These are phyloP conservation scores for Trididemnum miniatum DNA, from an alignment of 23 tunicate species.

Conservation along the genomic window DNA sequence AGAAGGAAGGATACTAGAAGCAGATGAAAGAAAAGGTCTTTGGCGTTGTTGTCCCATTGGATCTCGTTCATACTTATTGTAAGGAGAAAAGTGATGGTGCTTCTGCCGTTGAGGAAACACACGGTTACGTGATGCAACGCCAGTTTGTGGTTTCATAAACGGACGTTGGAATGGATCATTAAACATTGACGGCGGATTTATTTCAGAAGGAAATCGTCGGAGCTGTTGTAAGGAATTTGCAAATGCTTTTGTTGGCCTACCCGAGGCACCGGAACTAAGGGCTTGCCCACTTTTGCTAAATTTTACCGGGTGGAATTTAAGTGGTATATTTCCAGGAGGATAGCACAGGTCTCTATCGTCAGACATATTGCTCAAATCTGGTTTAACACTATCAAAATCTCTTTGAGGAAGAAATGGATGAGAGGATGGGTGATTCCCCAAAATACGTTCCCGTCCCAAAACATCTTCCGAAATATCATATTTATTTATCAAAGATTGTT, in stretches of 20 bases:
- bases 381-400: not conserved
- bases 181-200: not conserved
- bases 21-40: not conserved
- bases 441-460: not conserved
- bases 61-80: not conserved
- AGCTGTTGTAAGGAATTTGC: not conserved
- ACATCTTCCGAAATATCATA: not conserved
- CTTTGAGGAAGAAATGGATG: not conserved
- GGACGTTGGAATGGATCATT: not conserved
- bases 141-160: not conserved
- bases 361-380: not conserved
- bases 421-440: not conserved
- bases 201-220: not conserved
- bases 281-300: constrained; percentile 38
- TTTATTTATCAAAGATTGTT: not conserved
- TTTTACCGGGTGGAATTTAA: constrained; percentile 50
- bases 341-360: not conserved
- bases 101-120: not conserved
- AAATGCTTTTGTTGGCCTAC: constrained; percentile 22
- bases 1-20: not conserved
- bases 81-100: not conserved
- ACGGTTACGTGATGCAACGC: not conserved
- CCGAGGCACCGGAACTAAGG: constrained; percentile 42
- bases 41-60: not conserved
- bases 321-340: not conserved